Evolutionary conservation across 2,797 vertebrate genomes (phyloP), one percentile per base, ranked within the genome.

Genomic region (Glyptemys insculpta): DNA sequence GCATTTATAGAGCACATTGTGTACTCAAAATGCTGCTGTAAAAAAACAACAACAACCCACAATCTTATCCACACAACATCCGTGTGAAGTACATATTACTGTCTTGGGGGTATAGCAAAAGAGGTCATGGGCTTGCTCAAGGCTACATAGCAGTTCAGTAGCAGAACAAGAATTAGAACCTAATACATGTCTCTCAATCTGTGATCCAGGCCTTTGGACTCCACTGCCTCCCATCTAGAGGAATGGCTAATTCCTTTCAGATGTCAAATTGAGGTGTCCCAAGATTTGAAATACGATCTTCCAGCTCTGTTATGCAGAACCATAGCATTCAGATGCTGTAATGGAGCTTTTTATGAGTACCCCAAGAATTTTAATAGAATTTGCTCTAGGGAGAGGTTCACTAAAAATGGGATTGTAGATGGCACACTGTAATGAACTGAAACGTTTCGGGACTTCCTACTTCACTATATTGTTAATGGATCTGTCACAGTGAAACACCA

Each of bases 291-390:
- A 88, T 68, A 44, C 0, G 18, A 89, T 50, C 81, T 3, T 93
- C 94, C 94, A 96, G 59, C 95, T 95, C 50, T 92, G 12, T 79
- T 1, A 2, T 85, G 92, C 95, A 95, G 95, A 96, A 92, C 90
- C 88, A 94, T 76, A 49, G 94, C 44, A 72, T 72, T 72, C n/a
- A 72, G n/a, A 37, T 41, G 59, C 12, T 83, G 44, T 79, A 79
- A 74, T 0, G 1, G 86, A 96, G 87, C 83, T 91, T 85, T 74
- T 53, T 29, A 23, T 72, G 83, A 59, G 79, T 94, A 94, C 83
- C 83, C 27, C 44, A 49, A 78, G 12, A 15, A 29, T 49, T 78
- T 49, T 47, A 49, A 47, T 49, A 27, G 14, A 78, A 49, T 78
- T 78, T 78, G 44, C 74, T 49, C 4, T 78, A 78, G 27, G 27